A percentile compares a stretch with the other conserved stretches of the same genome.
Conservation (phyloP, 2,113 vertebrate species). For the Dipodomys stephensi region DNA sequence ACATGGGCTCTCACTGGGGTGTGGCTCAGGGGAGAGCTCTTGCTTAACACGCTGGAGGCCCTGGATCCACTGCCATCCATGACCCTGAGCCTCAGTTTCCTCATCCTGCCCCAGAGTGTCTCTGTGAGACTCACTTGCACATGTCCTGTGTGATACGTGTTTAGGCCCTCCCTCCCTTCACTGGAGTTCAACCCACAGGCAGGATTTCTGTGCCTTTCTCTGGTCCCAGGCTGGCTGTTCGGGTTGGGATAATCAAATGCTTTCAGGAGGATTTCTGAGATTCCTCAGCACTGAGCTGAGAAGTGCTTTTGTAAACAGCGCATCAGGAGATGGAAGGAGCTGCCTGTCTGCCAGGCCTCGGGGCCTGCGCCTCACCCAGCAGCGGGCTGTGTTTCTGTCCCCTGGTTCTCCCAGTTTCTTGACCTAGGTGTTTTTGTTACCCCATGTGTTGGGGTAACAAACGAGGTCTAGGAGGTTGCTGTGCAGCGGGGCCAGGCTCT, state of each 20-base stretch:
- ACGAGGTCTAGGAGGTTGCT: background rate
- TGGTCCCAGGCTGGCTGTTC: background rate
- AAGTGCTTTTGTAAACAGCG: background rate
- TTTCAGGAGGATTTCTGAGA: background rate
- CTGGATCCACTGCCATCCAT: too few relatives aligned
- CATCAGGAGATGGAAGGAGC: fast-evolving
- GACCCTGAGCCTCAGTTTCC: background rate
- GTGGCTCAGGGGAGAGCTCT: background rate
- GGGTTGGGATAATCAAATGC: background rate
- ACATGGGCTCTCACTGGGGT: too few relatives aligned
- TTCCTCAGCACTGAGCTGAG: background rate
- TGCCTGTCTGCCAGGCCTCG: background rate
- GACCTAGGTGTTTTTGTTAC: background rate
- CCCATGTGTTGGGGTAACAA: fast-evolving
- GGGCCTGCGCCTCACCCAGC: fast-evolving
- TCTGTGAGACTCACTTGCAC: fast-evolving
- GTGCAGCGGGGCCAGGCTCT: too few relatives aligned
- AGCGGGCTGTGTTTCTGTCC: fast-evolving
- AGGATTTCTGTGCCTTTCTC: background rate
- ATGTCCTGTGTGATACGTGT: background rate
- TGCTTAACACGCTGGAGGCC: fast-evolving
- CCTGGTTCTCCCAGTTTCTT: fast-evolving
- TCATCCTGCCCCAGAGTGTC: fast-evolving
- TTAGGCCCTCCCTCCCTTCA: fast-evolving
- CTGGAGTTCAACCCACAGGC: background rate